Base-by-base conservation (phyloP, 2,113 vertebrate genomes). In the Steatornis caripensis region DNA sequence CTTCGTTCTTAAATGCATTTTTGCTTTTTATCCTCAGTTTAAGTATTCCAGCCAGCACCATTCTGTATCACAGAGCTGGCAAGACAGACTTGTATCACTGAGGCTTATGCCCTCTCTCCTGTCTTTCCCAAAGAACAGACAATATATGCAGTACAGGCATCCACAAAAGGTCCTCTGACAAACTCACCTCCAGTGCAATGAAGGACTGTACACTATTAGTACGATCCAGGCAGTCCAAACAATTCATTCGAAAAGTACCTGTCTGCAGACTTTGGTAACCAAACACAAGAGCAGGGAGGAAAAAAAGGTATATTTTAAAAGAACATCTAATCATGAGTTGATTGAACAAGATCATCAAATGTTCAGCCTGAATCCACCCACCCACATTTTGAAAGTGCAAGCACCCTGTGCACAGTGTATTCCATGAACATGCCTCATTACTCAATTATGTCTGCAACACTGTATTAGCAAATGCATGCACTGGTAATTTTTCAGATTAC, bases 181-280 rank as follows among this genome's bases (percentile, higher is more conserved):
- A 74, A 95, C 98, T 90, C 70, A 98, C 98, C 98, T 98, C 98
- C 13, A 98, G 94, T 1, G 98, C 98, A 29, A 98, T 76, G 88
- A 98, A 98, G 94, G 97, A 91, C 96, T 98, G 98, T 49, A 98
- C 98, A 0, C 94, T 93, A 78, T 98, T 98, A 76, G 98, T 98
- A 74, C 98, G 98, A 96, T 96, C 95, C 94, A 98, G 93, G 93
- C 98, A 98, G 96, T 98, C 98, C 36, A 98, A 97, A 82, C 98
- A 98, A 93, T 98, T 98, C 88, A 97, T 97, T 88, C 98, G 98
- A 96, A 98, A 94, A 41, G 98, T 98, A 82, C 98, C 98, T 55
- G 97, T 97, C 96, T 99, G 98, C 34, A 98, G 97, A 89, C 98
- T 98, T 93, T 27, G 62, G 74, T 79, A 92, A 89, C 5, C 77